Evolutionary conservation across 2,797 vertebrate species (phyloP).

Genomic region (Acanthurus tractus): DNA sequence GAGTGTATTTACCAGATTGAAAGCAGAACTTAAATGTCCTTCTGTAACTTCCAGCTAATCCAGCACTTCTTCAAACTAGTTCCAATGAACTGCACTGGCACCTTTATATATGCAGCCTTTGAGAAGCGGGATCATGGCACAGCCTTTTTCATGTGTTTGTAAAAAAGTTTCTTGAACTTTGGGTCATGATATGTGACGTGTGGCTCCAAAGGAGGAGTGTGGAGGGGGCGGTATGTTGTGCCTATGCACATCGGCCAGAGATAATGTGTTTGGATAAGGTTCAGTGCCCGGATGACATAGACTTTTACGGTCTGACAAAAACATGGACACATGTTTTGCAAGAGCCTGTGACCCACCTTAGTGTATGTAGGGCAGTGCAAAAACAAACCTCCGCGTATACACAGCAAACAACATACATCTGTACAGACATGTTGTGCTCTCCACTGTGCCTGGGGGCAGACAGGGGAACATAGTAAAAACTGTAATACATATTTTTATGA

Average conservation of each 20-base stretch:
- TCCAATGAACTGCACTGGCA: not conserved
- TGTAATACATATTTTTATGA: not conserved
- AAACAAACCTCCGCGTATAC: conserved; percentile 32
- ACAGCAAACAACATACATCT: conserved; percentile 2
- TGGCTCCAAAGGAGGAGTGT: conserved; percentile 34
- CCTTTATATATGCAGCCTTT: conserved; percentile 38
- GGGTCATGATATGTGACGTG: conserved; percentile 44
- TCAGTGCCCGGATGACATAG: conserved; percentile 42
- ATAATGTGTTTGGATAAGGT: conserved; percentile 52
- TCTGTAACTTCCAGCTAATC: not conserved
- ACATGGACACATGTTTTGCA: conserved; percentile 64
- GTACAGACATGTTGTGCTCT: conserved; percentile 19
- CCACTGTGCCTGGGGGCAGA: conserved; percentile 6
- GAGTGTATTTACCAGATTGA: conserved; percentile 36
- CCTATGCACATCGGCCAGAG: conserved; percentile 44
- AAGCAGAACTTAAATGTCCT: not conserved
- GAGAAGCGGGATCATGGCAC: conserved; percentile 60
- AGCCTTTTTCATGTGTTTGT: conserved; percentile 34
- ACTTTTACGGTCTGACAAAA: conserved; percentile 49
- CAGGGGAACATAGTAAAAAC: not conserved
- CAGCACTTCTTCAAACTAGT: not conserved
- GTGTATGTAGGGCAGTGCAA: not conserved
- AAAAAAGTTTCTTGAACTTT: conserved; percentile 48
- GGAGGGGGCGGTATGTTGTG: conserved; percentile 2
- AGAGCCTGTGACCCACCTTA: conserved; percentile 14